phyloP scores from a whole-genome alignment of 2,888 invertebrate species.

The Euproctis similis region DNA sequence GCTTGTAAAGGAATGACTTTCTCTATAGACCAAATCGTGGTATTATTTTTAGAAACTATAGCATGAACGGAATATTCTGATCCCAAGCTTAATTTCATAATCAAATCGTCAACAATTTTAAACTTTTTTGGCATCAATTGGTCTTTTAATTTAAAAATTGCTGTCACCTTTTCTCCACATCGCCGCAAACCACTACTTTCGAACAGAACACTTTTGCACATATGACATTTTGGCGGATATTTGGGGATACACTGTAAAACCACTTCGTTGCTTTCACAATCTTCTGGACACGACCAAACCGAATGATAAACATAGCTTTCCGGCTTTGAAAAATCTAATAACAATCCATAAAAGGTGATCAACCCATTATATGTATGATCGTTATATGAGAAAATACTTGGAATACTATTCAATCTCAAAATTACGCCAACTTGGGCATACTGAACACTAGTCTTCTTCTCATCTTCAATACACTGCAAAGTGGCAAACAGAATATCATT shows the following conservation, averaged over 20 bases:
- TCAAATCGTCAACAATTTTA: conserved; percentile 48
- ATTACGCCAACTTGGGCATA: conserved; percentile 42
- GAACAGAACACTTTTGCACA: conserved; percentile 49
- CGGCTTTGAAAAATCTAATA: conserved; percentile 45
- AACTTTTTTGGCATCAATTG: conserved; percentile 34
- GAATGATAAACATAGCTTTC: conserved; percentile 52
- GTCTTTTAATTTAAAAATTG: conserved; percentile 38
- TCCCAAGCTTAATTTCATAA: conserved; percentile 42
- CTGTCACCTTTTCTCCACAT: conserved; percentile 54
- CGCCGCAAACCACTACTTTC: conserved; percentile 58
- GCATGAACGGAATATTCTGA: conserved; percentile 36
- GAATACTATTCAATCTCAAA: conserved; percentile 43
- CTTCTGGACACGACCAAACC: conserved; percentile 67
- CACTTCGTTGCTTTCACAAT: conserved; percentile 59
- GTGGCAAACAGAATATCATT: conserved; percentile 52
- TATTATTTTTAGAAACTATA: conserved; percentile 40
- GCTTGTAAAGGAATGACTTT: conserved; percentile 28
- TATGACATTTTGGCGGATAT: conserved; percentile 47
- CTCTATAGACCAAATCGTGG: conserved; percentile 47
- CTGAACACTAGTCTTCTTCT: conserved; percentile 26
- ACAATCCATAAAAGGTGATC: conserved; percentile 39
- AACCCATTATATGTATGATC: conserved; percentile 34
- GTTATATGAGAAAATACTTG: conserved; percentile 30
- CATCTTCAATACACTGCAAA: conserved; percentile 33
- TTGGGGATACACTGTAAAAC: conserved; percentile 56